These are phyloP conservation scores for Picus viridis DNA, from an alignment of 2,797 vertebrate genomes.

Conservation along the genomic window DNA sequence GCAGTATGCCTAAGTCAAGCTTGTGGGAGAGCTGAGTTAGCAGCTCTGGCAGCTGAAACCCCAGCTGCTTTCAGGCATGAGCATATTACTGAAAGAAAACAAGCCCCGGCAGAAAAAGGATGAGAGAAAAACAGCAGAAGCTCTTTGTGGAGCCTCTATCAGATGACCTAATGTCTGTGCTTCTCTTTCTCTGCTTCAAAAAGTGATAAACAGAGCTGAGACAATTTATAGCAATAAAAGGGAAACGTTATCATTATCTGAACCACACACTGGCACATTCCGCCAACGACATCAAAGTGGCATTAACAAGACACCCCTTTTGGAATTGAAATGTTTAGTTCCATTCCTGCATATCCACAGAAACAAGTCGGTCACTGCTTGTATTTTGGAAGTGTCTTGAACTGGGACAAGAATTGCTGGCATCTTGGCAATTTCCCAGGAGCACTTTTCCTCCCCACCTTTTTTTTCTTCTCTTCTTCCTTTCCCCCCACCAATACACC, in stretches of 20 bases:
- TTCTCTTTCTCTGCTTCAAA: neutral
- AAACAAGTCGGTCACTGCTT: neutral
- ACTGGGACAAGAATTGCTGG: neutral
- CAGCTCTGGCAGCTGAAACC: neutral
- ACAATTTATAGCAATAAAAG: conserved; percentile 4
- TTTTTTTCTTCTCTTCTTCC: too few species aligned
- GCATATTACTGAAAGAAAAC: neutral
- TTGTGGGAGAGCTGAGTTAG: neutral
- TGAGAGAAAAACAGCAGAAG: neutral
- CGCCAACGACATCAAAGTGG: neutral
- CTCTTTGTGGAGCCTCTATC: neutral
- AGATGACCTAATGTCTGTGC: neutral
- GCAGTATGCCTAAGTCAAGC: neutral
- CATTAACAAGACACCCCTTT: neutral
- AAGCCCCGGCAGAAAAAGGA: neutral
- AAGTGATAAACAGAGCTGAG: neutral
- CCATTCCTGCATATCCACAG: neutral
- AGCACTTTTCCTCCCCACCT: too few species aligned
- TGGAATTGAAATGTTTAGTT: neutral
- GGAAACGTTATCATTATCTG: neutral
- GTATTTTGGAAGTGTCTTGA: neutral
- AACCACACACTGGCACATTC: neutral
- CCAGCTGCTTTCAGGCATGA: neutral
- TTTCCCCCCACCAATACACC: too few species aligned
- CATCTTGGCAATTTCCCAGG: neutral